Evolutionary conservation across 1,140 invertebrate species (phyloP).

Genomic region (Platorchestia sp.): DNA sequence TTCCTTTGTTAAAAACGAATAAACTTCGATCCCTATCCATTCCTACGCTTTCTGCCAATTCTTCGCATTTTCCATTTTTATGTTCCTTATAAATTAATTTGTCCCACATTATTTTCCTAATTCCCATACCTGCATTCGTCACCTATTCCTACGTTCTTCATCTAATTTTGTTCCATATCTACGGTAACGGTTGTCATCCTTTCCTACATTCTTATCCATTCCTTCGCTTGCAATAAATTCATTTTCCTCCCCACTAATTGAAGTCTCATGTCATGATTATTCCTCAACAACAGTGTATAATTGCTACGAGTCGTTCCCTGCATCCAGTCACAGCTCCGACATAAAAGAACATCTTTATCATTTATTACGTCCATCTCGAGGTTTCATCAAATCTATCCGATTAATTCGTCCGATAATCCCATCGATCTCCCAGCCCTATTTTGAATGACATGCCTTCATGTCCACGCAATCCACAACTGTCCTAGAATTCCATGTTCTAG

Average conservation of each 20-base stretch:
- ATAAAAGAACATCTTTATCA: not conserved
- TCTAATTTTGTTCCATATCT: too few species aligned
- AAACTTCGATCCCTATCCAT: not conserved
- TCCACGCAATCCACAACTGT: conserved; percentile 42
- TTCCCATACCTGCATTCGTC: too few species aligned
- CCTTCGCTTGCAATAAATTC: too few species aligned
- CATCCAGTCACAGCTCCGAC: not conserved
- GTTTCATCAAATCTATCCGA: not conserved
- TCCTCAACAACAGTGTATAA: not conserved
- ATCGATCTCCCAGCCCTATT: not conserved
- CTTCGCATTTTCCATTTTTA: not conserved
- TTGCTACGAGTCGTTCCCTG: not conserved
- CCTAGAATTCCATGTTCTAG: conserved; percentile 41
- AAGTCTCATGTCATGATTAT: not conserved
- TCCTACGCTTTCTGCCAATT: not conserved
- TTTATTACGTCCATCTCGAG: not conserved
- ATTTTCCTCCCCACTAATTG: not conserved
- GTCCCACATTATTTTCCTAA: too few species aligned
- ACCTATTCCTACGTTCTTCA: too few species aligned
- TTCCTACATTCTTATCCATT: too few species aligned
- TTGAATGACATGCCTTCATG: not conserved
- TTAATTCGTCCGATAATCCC: not conserved
- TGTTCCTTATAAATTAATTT: not conserved
- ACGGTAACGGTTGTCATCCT: too few species aligned
- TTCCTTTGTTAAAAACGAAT: not conserved